Evolutionary conservation across 1,140 invertebrate species (phyloP), one percentile per base, ranked within the genome.

Genomic region (Luehdorfia chinensis): DNA sequence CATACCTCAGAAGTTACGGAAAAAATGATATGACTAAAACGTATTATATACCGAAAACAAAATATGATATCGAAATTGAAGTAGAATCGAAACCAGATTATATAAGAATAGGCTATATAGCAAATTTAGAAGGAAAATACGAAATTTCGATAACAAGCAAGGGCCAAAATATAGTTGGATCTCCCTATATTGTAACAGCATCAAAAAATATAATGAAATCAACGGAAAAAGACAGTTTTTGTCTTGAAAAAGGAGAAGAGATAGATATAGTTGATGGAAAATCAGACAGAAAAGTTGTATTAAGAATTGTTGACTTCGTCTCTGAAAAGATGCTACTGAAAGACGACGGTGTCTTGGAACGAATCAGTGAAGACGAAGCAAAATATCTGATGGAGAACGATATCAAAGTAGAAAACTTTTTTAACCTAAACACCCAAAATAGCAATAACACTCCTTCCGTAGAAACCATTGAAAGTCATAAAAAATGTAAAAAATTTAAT

Each of bases 291-390:
- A 87, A 84, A 69, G 78, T 87, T 9, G 77, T 88, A 4, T 64
- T 86, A 46, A 72, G 86, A 44, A 87, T 88, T 39, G 86, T 89
- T 11, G 87, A 89, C 55, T 89, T 88, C 67, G 85, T 87, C 4
- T 85, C 84, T 15, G 87, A 89, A 61, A 88, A 89, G 69, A 88
- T 89, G 87, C 50, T 88, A 28, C 41, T 89, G 9, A 84, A 71
- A 53, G 87, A 89, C 65, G 85, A 88, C 68, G 87, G 87, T 6
- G 55, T 64, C 12, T 66, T 88, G 14, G 83, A 88, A 60, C 87
- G 84, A 68, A 86, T 88, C 50, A 78, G 55, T 18, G 71, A 81
- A 9, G 68, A 78, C 21, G 77, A 81, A 57, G 75, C 77, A 25
- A 78, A 73, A 51, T 47, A 67, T 34, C 61, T 85, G 34, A 72